Evolutionary conservation across 2,113 vertebrate genomes (phyloP).

Genomic region (Pseudorhombus dupliciocellatus): DNA sequence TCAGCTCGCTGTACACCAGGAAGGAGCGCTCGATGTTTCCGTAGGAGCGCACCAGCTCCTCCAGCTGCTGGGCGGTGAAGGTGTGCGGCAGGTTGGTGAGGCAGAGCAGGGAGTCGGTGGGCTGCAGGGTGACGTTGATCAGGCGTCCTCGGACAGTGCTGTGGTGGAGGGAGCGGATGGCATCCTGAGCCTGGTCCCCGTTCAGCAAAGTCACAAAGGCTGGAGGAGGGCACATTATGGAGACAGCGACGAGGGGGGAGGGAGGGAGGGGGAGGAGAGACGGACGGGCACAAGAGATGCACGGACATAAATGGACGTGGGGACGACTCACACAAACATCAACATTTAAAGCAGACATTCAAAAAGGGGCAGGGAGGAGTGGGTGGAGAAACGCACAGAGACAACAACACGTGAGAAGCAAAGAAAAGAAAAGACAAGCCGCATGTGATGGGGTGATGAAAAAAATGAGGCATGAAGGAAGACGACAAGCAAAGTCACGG

Average conservation of each 20-base stretch:
- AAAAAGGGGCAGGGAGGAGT: conserved; percentile 53
- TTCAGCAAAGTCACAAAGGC: conserved; percentile 96
- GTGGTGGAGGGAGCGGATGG: conserved; percentile 91
- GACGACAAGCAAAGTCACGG: conserved; percentile 31
- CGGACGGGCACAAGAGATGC: conserved; percentile 30
- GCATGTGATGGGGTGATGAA: conserved; percentile 33
- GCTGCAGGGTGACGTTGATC: conserved; percentile 93
- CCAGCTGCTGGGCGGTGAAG: conserved; percentile 87
- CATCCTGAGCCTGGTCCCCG: conserved; percentile 95
- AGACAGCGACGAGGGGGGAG: conserved; percentile 52
- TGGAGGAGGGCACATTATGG: conserved; percentile 80
- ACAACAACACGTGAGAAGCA: conserved; percentile 45
- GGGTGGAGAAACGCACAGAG: neutral
- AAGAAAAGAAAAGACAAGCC: conserved; percentile 47
- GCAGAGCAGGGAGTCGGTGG: conserved; percentile 95
- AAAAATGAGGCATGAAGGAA: neutral
- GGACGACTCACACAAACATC: conserved; percentile 54
- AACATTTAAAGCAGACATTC: conserved; percentile 65
- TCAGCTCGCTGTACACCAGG: conserved; percentile 92
- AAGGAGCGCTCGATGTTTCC: conserved; percentile 97
- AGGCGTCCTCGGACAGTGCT: conserved; percentile 88
- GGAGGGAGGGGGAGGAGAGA: conserved; percentile 29
- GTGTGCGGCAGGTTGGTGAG: conserved; percentile 91
- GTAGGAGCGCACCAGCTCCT: conserved; percentile 92
- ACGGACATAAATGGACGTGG: conserved; percentile 46